These are phyloP conservation scores for Brachyhypopomus occidentalis DNA, from an alignment of 2,113 vertebrate genomes.

Conservation along the genomic window DNA sequence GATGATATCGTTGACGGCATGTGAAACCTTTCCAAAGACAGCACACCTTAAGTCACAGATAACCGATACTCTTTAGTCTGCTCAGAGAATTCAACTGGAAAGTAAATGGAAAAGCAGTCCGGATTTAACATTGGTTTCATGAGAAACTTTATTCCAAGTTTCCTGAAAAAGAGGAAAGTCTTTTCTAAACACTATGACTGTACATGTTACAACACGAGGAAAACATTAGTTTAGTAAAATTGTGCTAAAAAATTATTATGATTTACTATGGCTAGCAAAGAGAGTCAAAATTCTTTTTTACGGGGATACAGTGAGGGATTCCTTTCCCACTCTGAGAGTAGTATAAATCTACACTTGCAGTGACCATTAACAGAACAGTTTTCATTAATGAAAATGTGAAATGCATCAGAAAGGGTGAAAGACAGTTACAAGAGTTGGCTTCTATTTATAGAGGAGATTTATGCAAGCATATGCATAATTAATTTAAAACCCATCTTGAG, in stretches of 20 bases:
- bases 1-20: no score
- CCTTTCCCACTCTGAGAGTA: constrained; percentile 37
- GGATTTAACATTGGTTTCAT: constrained; percentile 54
- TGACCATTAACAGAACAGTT: constrained; percentile 36
- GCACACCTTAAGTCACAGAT: constrained; percentile 34
- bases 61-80: constrained; percentile 49
- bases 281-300: constrained; percentile 50
- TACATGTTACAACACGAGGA: constrained; percentile 55
- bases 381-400: constrained; percentile 39
- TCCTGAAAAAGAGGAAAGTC: constrained; percentile 38
- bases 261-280: constrained; percentile 56
- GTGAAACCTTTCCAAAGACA: neutral
- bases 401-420: neutral
- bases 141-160: constrained; percentile 51
- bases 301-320: constrained; percentile 48
- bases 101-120: constrained; percentile 60
- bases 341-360: constrained; percentile 33
- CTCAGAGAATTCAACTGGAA: constrained; percentile 38
- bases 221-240: constrained; percentile 56
- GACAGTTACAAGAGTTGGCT: neutral
- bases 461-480: neutral
- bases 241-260: constrained; percentile 54
- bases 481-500: neutral
- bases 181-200: constrained; percentile 43
- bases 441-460: neutral